Evolutionary conservation across 2,888 invertebrate species (phyloP).

Genomic region (Hydraecia micacea): DNA sequence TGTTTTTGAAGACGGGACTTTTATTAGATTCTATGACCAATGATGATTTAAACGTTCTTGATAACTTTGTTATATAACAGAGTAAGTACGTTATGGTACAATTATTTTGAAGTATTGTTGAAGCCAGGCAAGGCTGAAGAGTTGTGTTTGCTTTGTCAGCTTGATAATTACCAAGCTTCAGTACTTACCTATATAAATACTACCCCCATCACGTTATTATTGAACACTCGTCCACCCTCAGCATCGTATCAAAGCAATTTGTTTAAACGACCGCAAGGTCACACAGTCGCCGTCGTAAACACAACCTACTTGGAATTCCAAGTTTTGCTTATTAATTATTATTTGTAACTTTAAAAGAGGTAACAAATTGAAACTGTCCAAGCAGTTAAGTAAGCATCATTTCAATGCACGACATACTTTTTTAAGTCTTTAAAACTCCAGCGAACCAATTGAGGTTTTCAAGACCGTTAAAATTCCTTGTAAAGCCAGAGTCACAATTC

Average conservation of each 20-base stretch:
- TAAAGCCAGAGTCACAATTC: constrained; percentile 58
- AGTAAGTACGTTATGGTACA: background rate
- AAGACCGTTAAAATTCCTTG: constrained; percentile 59
- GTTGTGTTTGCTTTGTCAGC: no score
- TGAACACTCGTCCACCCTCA: no score
- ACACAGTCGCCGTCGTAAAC: no score
- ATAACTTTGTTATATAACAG: background rate
- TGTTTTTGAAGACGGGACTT: background rate
- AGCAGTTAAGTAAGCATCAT: constrained; percentile 15
- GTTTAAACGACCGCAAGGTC: no score
- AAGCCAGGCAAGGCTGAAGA: constrained; percentile 17
- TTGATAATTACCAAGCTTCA: no score
- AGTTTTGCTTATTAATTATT: background rate
- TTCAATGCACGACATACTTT: constrained; percentile 29
- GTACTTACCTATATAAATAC: no score
- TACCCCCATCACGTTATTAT: no score
- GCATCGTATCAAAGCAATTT: no score
- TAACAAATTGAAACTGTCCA: constrained; percentile 11
- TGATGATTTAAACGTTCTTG: constrained; percentile 15
- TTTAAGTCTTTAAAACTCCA: constrained; percentile 21
- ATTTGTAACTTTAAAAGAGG: constrained; percentile 1
- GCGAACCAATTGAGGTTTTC: constrained; percentile 41
- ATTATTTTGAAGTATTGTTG: constrained; percentile 22
- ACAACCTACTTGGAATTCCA: no score
- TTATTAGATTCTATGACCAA: constrained; percentile 12